phyloP scores from a whole-genome alignment of 2,797 vertebrate genomes.

The Sciaenops ocellatus region DNA sequence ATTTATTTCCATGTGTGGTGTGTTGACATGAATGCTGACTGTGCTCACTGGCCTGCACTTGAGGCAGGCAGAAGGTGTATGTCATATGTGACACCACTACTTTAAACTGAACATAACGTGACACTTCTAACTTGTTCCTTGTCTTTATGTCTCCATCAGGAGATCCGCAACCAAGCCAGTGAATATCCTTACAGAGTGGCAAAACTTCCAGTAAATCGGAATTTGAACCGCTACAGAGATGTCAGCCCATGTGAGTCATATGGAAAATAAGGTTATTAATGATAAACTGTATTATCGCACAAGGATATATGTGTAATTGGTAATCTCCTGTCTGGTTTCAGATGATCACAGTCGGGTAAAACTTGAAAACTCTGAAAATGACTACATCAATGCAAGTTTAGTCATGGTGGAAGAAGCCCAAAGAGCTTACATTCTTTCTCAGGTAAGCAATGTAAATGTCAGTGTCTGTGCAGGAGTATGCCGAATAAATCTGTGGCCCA shows the following conservation, averaged over 20 bases:
- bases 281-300: not conserved
- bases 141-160: conserved; percentile 82
- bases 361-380: conserved; percentile 94
- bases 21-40: conserved; percentile 15
- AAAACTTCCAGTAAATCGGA: conserved; percentile 94
- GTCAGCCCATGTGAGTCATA: conserved; percentile 97
- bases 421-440: conserved; percentile 96
- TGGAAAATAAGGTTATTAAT: not conserved
- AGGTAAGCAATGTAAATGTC: conserved; percentile 81
- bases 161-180: conserved; percentile 94
- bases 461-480: not conserved
- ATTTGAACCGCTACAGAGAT: conserved; percentile 98
- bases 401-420: conserved; percentile 93
- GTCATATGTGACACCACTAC: not conserved
- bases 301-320: not conserved
- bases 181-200: conserved; percentile 95
- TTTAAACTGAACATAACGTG: not conserved
- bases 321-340: conserved; percentile 75
- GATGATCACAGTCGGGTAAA: conserved; percentile 98
- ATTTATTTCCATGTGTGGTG: not conserved
- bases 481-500: not conserved
- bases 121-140: conserved; percentile 44
- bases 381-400: conserved; percentile 98
- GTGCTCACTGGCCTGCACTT: not conserved
- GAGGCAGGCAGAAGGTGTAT: not conserved